Evolutionary conservation across 92 coral and sea anemone species (phyloP), one percentile per base, ranked within the genome.

Genomic region (Meandrina meandrites): DNA sequence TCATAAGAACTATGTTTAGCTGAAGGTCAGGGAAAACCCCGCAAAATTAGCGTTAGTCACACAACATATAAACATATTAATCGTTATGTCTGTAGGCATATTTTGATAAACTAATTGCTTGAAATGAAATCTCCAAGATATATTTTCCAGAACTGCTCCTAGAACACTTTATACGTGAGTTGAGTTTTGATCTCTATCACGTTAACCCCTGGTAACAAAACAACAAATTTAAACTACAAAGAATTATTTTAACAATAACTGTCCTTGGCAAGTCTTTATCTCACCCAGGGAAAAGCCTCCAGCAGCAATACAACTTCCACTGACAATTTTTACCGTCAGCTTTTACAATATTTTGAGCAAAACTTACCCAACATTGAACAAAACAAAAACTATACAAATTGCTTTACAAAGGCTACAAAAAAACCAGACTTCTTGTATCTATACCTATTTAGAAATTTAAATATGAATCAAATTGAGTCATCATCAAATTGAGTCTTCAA

Each of bases 11-110:
- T 91, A 83, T 84, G 75, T 86, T 84, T 81, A 90, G 90, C 94
- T 92, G 92, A 71, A 86, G 28, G 56, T 66, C 85, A 88, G 93
- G 94, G 94, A 90, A 92, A 92, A 87, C 91, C 94, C 94, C 86
- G 82, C 82, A 85, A 62, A 85, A 28, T 18, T 62, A 3, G 27
- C 62, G 60, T 92, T 80, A 92, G 90, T 85, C 90, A 92, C 89
- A 83, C 90, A 90, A 37, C 48, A 27, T 48, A 89, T 79, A 92
- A 51, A 83, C 31, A 28, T 40, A n/a, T 48, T n/a, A 30, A 77
- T 47, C n/a, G 1, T 8, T 24, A 24, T 1, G 21, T 17, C 13
- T 28, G 17, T 27, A 11, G 14, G 5, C 12, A 28, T 66, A 30
- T 64, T 64, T 64, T 66, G 71, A 66, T 9, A n/a, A 66, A 60